Conservation (phyloP, 2,113 vertebrate genomes). For the Hyperoodon ampullatus region DNA sequence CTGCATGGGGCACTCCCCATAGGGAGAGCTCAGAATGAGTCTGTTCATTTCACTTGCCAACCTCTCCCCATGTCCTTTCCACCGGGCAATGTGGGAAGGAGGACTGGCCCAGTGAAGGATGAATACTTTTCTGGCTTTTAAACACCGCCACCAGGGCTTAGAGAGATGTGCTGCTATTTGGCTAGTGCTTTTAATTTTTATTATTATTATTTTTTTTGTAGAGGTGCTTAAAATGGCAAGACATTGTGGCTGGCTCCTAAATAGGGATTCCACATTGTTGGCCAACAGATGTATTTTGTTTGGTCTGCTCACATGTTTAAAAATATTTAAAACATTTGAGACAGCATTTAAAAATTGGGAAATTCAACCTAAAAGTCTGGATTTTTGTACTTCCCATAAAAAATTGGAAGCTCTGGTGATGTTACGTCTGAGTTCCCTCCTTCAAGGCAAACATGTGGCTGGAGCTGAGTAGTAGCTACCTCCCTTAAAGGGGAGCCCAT, state of each 20-base stretch:
- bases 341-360: conserved; percentile 37
- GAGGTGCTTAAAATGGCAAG: conserved; percentile 42
- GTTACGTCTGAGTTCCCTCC: not conserved
- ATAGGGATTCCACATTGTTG: conserved; percentile 42
- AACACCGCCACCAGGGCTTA: not conserved
- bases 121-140: not conserved
- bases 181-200: not conserved
- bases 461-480: not conserved
- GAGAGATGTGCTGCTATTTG: not conserved
- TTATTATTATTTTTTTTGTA: conserved; percentile 24
- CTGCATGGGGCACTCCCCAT: accelerated
- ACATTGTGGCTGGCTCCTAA: not conserved
- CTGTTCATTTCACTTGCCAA: not conserved
- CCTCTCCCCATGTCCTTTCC: not conserved
- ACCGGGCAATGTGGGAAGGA: not conserved
- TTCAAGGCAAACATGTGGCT: not conserved
- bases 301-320: conserved; percentile 44
- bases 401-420: conserved; percentile 11
- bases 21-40: not conserved
- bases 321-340: conserved; percentile 58
- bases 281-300: conserved; percentile 51
- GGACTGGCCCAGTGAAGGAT: not conserved
- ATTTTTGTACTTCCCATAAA: not conserved
- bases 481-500: not conserved
- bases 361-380: conserved; percentile 29